Evolutionary conservation across 64 coral and sea anemone genomes (phyloP), one percentile per base, ranked within the genome.

Genomic region (Dendrophyllia cribrosa): DNA sequence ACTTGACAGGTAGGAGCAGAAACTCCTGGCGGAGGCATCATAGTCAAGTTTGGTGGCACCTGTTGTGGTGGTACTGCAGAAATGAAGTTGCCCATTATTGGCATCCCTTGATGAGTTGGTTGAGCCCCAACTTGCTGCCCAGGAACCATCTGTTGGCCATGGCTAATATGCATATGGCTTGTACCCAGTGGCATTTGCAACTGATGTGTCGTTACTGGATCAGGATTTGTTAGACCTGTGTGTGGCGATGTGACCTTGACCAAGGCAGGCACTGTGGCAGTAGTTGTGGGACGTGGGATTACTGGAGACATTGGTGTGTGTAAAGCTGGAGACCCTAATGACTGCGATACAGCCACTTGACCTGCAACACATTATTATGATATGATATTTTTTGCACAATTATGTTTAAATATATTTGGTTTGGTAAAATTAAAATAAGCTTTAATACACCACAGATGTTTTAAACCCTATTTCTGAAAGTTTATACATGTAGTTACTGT

Each of bases 1-100:
- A 66, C 79, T 81, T 81, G 78, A 49, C 79, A 66, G 9, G 59
- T 83, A 21, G 74, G 74, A 65, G 61, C 43, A n/a, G 60, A 58
- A n/a, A 4, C 26, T 6, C 43, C 79, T 49, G 79, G 9, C 17
- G 79, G 16, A 66, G 79, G 60, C 60, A 83, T 83, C 79, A 83
- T 83, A 20, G 79, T 26, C 43, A 83, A 4, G 45, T 66, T 83
- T 9, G 66, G 59, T 21, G 79, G 60, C 44, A 83, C 19, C n/a
- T 66, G 59, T 50, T 65, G 79, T 17, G 79, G 12, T 66, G 43
- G 16, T n/a, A 66, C 43, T 0, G 34, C 61, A 22, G 79, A 59
- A 45, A 83, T 58, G 62, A 83, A 67, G 60, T 61, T 83, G 3
- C 79, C 58, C 79, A 83, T 83, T 19, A 66, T 49, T 21, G 72